phyloP scores from a whole-genome alignment of 2,888 invertebrate genomes.

The Amitus sp. region DNA sequence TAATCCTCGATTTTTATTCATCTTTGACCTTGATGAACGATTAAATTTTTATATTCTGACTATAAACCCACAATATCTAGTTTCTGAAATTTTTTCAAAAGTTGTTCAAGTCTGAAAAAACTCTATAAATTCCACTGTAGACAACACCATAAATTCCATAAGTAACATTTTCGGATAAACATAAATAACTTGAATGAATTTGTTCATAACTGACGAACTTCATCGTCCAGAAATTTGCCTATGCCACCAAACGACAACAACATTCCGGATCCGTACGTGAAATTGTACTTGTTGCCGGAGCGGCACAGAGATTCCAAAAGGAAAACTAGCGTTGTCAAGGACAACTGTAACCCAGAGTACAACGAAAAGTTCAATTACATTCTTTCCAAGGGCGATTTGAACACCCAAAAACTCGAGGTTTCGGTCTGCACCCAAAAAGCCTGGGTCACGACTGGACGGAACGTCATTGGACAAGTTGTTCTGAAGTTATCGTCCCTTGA shows the following conservation, averaged over 20 bases:
- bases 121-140: no score
- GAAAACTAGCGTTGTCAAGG: slow-evolving; percentile 86
- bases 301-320: slow-evolving; percentile 87
- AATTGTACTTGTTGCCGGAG: slow-evolving; percentile 86
- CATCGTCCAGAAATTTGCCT: slow-evolving; percentile 80
- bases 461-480: slow-evolving; percentile 84
- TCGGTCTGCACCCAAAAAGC: slow-evolving; percentile 91
- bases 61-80: no score
- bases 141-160: neutral
- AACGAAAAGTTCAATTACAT: slow-evolving; percentile 93
- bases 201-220: no score
- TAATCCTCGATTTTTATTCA: no score
- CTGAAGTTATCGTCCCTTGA: slow-evolving; percentile 75
- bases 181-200: no score
- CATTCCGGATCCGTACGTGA: slow-evolving; percentile 91
- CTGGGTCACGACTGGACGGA: slow-evolving; percentile 81
- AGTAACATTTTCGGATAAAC: neutral
- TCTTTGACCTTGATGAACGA: no score
- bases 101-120: no score
- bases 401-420: slow-evolving; percentile 81
- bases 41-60: no score
- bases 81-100: no score
- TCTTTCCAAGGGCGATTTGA: slow-evolving; percentile 83
- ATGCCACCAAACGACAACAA: slow-evolving; percentile 81
- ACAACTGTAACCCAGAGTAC: slow-evolving; percentile 90